Evolutionary conservation across 2,888 invertebrate genomes (phyloP).

Genomic region (Netelia inedita): DNA sequence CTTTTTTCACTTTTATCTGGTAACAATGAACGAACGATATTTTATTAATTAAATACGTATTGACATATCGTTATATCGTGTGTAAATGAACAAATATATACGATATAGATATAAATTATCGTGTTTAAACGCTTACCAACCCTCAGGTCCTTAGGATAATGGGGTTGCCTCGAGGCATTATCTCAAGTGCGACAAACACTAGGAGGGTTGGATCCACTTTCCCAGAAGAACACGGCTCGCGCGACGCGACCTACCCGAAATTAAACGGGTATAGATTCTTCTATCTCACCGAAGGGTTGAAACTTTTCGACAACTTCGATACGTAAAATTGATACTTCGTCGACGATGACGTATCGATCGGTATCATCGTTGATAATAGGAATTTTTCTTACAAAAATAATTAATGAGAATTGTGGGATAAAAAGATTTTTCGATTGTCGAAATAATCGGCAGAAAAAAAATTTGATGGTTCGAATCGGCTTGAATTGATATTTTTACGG

Average conservation of each 20-base stretch:
- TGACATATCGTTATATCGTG: no score
- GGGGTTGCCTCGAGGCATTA: conserved; percentile 3
- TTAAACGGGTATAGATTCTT: background rate
- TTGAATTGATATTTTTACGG: background rate
- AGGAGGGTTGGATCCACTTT: conserved; percentile 18
- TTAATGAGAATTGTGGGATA: no score
- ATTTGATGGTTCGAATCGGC: background rate
- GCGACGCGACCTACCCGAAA: conserved; percentile 43
- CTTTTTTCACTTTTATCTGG: no score
- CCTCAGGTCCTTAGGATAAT: background rate
- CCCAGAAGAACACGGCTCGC: background rate
- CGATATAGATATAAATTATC: background rate
- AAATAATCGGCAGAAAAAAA: background rate
- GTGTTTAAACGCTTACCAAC: background rate
- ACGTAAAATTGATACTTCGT: background rate
- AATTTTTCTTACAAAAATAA: no score
- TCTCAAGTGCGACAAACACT: conserved; percentile 32
- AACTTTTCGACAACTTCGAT: conserved; percentile 11
- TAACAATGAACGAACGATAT: no score
- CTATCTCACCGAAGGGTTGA: background rate
- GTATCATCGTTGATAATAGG: background rate
- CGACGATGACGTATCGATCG: conserved; percentile 5
- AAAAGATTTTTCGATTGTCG: conserved; percentile 44
- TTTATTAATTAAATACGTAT: no score
- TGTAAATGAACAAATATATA: no score